These are phyloP conservation scores for Ischnus inquisitorius DNA, from an alignment of 2,888 invertebrate genomes.

Conservation along the genomic window DNA sequence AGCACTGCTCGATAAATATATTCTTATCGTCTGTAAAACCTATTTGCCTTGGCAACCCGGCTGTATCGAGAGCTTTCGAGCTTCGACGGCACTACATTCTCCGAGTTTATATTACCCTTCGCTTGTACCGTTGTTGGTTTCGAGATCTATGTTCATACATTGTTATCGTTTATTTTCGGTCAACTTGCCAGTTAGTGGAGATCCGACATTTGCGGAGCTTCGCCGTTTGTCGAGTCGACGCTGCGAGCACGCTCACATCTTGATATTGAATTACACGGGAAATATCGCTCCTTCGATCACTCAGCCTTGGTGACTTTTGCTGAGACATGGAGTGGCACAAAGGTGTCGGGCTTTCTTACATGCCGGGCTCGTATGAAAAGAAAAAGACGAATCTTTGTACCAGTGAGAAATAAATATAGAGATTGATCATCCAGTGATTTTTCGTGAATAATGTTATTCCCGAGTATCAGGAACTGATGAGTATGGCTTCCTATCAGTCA, in stretches of 20 bases:
- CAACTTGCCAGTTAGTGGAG: background rate
- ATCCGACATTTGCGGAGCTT: background rate
- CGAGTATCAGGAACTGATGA: background rate
- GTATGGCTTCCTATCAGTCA: conserved; percentile 12
- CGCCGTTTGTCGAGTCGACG: background rate
- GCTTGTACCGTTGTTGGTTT: background rate
- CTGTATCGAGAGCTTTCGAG: conserved; percentile 52
- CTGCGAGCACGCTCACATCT: too few relatives aligned
- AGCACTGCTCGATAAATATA: conserved; percentile 58
- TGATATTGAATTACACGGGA: too few relatives aligned
- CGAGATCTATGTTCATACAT: background rate
- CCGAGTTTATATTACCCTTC: background rate
- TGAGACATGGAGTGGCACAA: background rate
- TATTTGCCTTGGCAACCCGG: conserved; percentile 39
- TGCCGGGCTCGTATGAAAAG: background rate
- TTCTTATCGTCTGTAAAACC: conserved; percentile 52
- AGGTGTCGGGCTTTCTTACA: background rate
- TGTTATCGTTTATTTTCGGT: background rate
- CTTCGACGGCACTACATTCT: conserved; percentile 20
- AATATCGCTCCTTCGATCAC: too few relatives aligned
- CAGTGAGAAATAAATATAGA: background rate
- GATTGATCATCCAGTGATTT: background rate
- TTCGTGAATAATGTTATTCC: background rate
- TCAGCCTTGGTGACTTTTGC: background rate
- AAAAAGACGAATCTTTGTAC: too few relatives aligned